Evolutionary conservation across 23 tunicate species (phyloP).

Genomic region (Phallusia fumigata): DNA sequence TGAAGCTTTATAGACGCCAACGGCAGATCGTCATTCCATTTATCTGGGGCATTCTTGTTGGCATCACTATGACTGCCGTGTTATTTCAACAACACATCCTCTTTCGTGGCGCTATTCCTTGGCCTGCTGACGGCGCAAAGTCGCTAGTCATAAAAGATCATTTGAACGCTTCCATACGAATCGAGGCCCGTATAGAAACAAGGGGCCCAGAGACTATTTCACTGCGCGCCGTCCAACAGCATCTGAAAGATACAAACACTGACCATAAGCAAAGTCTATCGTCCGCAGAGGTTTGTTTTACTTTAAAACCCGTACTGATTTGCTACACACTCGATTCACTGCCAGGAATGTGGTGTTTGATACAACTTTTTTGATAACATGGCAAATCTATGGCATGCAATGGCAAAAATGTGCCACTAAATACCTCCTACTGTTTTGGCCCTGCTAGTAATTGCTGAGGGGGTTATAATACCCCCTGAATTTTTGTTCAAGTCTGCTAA

Average conservation of each 20-base stretch:
- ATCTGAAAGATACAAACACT: not conserved
- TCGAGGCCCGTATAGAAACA: not conserved
- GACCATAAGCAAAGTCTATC: not conserved
- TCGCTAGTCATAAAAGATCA: not conserved
- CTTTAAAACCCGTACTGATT: not conserved
- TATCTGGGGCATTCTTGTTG: conserved; percentile 81
- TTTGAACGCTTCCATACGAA: not conserved
- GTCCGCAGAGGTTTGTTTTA: not conserved
- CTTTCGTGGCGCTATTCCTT: conserved; percentile 21
- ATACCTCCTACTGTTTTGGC: no score
- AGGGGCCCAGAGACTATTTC: conserved; percentile 7
- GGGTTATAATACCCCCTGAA: no score
- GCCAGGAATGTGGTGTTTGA: no score
- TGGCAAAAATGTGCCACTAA: no score
- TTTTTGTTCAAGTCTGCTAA: no score
- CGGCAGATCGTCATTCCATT: conserved; percentile 60
- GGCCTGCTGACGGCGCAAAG: conserved; percentile 26
- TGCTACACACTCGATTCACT: not conserved
- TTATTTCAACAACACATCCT: conserved; percentile 67
- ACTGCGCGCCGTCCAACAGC: conserved; percentile 7
- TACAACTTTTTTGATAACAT: no score
- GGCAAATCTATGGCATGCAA: no score
- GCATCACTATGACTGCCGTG: conserved; percentile 69
- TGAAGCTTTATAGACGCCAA: conserved; percentile 23
- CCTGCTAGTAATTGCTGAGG: no score